phyloP scores from a whole-genome alignment of 2,888 invertebrate genomes.

The Leuctra nigra region DNA sequence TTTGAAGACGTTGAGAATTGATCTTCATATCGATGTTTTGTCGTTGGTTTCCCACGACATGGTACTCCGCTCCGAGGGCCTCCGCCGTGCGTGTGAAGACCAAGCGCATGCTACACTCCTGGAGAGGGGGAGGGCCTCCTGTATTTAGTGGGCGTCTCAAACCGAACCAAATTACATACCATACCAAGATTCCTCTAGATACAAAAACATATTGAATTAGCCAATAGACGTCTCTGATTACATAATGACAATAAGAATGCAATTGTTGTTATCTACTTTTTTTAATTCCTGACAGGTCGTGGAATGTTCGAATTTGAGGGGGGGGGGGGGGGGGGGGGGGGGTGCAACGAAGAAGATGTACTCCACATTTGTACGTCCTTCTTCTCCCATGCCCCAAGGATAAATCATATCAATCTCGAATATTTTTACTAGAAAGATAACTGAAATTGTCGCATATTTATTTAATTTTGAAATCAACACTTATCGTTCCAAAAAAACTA shows the following conservation, averaged over 20 bases:
- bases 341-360: no score
- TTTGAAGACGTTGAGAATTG: conserved; percentile 1
- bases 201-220: conserved; percentile 2
- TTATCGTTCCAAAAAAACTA: no score
- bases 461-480: no score
- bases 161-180: conserved; percentile 12
- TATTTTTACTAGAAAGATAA: no score
- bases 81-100: conserved; percentile 11
- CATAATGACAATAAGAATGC: conserved; percentile 15
- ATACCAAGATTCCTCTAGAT: not conserved
- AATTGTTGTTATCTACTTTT: not conserved
- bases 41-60: conserved; percentile 12
- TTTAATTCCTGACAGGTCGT: no score
- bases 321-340: no score
- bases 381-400: no score
- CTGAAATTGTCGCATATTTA: no score
- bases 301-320: no score
- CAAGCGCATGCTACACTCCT: not conserved
- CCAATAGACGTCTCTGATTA: not conserved
- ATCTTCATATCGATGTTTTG: conserved; percentile 7
- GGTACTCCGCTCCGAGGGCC: conserved; percentile 1
- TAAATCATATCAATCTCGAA: no score
- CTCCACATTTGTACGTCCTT: no score
- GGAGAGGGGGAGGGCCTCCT: conserved; percentile 4
- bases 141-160: conserved; percentile 14